These are phyloP conservation scores for Spheniscus mendiculus DNA, from an alignment of 2,113 vertebrate genomes.

Conservation along the genomic window DNA sequence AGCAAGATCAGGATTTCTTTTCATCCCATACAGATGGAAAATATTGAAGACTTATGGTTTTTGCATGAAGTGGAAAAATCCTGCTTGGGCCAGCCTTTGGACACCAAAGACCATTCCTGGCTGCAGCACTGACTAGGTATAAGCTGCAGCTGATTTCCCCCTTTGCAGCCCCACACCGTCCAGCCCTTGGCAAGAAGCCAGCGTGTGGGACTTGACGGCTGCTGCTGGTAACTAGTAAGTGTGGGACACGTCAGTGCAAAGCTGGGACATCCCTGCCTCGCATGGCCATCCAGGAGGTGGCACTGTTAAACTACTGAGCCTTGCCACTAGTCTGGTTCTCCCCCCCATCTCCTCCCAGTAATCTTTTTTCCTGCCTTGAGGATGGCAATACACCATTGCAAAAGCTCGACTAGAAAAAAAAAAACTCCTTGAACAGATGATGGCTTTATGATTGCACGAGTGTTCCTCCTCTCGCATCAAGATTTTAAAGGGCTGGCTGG, in stretches of 20 bases:
- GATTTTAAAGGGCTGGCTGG: not conserved
- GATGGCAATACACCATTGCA: not conserved
- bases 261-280: not conserved
- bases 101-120: not conserved
- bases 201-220: fast-evolving
- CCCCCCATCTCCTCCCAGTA: not conserved
- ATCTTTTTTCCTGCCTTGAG: conserved; percentile 28
- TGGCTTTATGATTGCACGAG: not conserved
- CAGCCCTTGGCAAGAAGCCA: fast-evolving
- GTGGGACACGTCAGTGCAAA: not conserved
- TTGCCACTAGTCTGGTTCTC: not conserved
- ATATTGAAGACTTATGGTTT: fast-evolving
- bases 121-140: not conserved
- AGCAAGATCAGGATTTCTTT: not conserved
- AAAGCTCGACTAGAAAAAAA: not conserved
- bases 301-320: conserved; percentile 43
- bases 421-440: not conserved
- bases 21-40: not conserved
- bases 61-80: not conserved
- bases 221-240: fast-evolving
- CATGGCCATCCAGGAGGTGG: conserved; percentile 59
- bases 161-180: not conserved
- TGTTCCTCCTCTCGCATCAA: not conserved
- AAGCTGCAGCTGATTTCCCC: not conserved
- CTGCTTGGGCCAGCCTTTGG: not conserved